Conservation (phyloP, 2,797 vertebrate genomes). For the Carcharodon carcharias region DNA sequence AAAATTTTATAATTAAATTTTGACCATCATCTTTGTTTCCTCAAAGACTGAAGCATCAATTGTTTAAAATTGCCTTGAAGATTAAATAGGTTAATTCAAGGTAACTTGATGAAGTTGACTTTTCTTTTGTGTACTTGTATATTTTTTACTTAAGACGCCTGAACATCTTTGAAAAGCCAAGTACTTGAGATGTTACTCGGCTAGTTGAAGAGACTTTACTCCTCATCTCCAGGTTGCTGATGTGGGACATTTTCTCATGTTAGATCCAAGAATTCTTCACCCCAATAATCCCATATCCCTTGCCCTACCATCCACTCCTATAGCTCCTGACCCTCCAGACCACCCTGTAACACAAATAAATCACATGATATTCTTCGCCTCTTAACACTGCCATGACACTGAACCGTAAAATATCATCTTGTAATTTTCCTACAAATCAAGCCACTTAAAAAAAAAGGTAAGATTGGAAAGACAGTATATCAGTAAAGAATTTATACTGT, state of each 20-base stretch:
- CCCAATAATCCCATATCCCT: not conserved
- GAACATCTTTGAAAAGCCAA: not conserved
- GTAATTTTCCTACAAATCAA: no score
- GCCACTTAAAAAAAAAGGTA: no score
- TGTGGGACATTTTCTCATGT: not conserved
- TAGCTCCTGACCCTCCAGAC: not conserved
- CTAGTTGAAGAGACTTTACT: not conserved
- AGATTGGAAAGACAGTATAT: not conserved
- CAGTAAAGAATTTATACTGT: not conserved
- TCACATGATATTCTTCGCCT: not conserved
- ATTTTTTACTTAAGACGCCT: not conserved
- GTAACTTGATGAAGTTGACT: not conserved
- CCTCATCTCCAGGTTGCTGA: not conserved
- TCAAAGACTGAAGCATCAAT: not conserved
- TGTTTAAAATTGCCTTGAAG: not conserved
- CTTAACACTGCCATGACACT: not conserved
- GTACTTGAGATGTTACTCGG: not conserved
- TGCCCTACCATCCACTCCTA: not conserved
- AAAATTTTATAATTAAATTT: not conserved
- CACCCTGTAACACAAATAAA: not conserved
- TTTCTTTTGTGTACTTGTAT: not conserved
- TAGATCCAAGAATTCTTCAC: not conserved
- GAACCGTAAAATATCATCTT: not conserved
- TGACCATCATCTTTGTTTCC: not conserved
- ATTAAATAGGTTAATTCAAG: no score